Evolutionary conservation across 2,888 invertebrate species (phyloP), one percentile per base, ranked within the genome.

Genomic region (Unio delphinus): DNA sequence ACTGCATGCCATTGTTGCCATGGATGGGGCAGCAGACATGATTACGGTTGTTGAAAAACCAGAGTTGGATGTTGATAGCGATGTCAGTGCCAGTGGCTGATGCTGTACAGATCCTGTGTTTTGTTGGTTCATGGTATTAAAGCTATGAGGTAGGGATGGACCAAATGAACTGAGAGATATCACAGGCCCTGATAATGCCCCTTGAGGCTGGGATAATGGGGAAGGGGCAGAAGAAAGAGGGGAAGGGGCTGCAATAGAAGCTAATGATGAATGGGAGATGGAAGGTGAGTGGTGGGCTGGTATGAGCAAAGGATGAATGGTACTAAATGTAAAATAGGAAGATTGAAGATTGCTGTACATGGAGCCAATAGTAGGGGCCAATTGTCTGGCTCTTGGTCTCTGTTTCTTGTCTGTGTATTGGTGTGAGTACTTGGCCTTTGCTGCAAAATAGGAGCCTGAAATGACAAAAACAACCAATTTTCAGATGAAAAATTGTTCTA

Each of bases 391-490:
- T 45, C 45, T 45, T 45, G 73, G 65, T 55, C 66, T 55, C 26
- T 64, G 64, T 64, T 72, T 20, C 64, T 75, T 74, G 66, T 86
- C 84, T 54, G 84, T 83, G 68, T 84, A 86, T 73, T 83, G 80
- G 63, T 86, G 84, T 20, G 86, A 86, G 66, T 86, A 86, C 17
- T 78, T 75, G 8, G 85, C 80, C 64, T 82, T 75, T 55, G 75
- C 72, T 54, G 86, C 86, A 77, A 86, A 86, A 72, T 86, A 86
- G 8, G 83, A 83, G 59, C 86, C 86, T 86, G 79, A 34, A 81
- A 81, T 20, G 15, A 57, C 28, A 62, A 45, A 45, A 45, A 11
- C 34, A 45, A 15, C 4, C 45, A 3, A 45, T 45, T 45, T 45
- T 45, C 45, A 45, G 45, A 45, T 45, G 45, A 45, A 45, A 45